Evolutionary conservation across 2,797 vertebrate genomes (phyloP).

Genomic region (Mus spretus): DNA sequence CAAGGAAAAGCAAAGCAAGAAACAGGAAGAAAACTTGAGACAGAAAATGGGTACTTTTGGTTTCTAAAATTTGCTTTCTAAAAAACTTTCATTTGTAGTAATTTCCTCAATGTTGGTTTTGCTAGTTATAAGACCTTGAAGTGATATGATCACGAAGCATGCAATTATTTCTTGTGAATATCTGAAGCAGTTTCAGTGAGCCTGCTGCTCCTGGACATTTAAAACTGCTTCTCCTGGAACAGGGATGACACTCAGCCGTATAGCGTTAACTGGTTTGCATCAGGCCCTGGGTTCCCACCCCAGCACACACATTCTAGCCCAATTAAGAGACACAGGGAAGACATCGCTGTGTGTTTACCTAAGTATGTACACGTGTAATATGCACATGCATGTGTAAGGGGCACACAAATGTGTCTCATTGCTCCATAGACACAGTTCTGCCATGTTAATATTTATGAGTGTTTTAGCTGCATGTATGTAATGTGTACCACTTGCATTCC

Average conservation of each 20-base stretch:
- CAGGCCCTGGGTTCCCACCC: neutral
- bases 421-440: neutral
- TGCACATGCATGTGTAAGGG: neutral
- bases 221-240: neutral
- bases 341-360: neutral
- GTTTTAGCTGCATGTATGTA: neutral
- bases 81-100: constrained; percentile 1
- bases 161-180: neutral
- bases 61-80: neutral
- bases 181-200: neutral
- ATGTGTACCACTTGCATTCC: neutral
- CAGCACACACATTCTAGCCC: neutral
- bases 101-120: constrained; percentile 3
- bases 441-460: neutral
- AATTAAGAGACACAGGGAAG: neutral
- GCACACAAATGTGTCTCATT: neutral
- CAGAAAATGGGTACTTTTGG: constrained; percentile 43
- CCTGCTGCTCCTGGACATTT: constrained; percentile 2
- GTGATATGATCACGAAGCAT: neutral
- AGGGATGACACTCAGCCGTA: too few species aligned
- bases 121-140: neutral
- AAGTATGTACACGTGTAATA: neutral
- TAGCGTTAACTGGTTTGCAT: too few species aligned
- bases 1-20: neutral
- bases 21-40: neutral